Percentiles rank a stretch among this genome's conserved stretches.
Conservation (phyloP, 2,888 invertebrate genomes). For the Lasioglossum leucozonium region DNA sequence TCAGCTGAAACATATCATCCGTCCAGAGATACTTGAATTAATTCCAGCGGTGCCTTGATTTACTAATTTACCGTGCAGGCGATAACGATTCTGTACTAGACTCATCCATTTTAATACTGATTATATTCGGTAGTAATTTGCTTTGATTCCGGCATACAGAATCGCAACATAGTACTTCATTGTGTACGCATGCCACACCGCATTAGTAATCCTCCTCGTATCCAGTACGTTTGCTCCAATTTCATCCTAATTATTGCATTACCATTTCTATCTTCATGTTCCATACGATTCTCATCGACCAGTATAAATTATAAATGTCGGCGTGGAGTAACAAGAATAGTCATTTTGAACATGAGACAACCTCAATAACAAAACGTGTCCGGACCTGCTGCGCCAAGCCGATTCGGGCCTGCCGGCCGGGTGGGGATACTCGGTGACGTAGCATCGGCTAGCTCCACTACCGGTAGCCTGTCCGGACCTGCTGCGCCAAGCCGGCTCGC, state of each 20-base stretch:
- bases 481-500: too few species aligned
- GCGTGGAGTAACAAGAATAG: background rate
- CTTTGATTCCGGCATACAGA: background rate
- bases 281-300: background rate
- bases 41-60: too few species aligned
- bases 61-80: too few species aligned
- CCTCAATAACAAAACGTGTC: too few species aligned
- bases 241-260: background rate
- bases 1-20: too few species aligned
- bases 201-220: background rate
- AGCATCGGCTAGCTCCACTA: too few species aligned
- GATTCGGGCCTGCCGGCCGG: too few species aligned
- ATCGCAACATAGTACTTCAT: background rate
- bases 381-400: too few species aligned
- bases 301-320: background rate
- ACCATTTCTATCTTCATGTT: background rate
- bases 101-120: background rate
- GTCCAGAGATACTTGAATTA: too few species aligned
- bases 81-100: too few species aligned
- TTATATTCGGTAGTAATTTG: background rate
- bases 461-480: too few species aligned
- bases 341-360: background rate
- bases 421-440: too few species aligned
- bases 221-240: background rate
- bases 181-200: background rate